Percentiles rank a stretch among this genome's conserved stretches.
Evolutionary conservation across 2,888 invertebrate species (phyloP).

Genomic region (Scaptomyza parva): DNA sequence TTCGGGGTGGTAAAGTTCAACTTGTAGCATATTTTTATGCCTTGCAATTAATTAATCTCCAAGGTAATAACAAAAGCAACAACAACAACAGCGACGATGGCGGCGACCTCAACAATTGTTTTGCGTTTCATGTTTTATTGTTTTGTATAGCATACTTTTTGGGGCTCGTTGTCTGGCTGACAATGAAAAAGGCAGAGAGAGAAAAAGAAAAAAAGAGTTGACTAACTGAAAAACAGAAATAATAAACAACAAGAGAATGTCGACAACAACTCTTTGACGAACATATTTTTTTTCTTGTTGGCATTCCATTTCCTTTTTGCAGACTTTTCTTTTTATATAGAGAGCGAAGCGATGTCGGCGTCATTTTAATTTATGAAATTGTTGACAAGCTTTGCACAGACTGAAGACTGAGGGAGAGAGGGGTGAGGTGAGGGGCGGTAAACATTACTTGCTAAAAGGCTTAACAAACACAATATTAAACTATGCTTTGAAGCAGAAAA

Average conservation of each 20-base stretch:
- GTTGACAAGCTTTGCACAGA: constrained; percentile 41
- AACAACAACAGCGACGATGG: constrained; percentile 9
- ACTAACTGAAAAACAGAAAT: constrained; percentile 8
- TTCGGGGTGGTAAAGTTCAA: constrained; percentile 30
- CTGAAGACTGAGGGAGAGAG: not conserved
- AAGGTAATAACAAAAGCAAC: constrained; percentile 75
- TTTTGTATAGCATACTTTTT: constrained; percentile 50
- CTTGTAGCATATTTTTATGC: constrained; percentile 76
- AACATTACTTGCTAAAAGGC: too few species aligned
- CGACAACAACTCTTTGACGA: constrained; percentile 53
- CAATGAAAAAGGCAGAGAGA: constrained; percentile 40
- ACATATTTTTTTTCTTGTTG: constrained; percentile 14
- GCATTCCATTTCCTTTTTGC: constrained; percentile 6
- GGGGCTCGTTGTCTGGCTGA: constrained; percentile 31
- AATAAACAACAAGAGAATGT: constrained; percentile 44
- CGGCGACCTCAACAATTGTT: constrained; percentile 63
- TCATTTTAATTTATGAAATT: constrained; percentile 74
- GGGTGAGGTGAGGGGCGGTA: not conserved
- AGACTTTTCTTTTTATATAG: not conserved
- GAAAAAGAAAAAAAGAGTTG: constrained; percentile 19
- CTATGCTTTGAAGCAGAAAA: not conserved
- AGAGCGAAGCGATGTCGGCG: constrained; percentile 36
- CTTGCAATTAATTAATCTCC: constrained; percentile 81
- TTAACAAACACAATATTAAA: not conserved
- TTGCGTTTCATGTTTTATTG: constrained; percentile 69